These are phyloP conservation scores for Flexamia atlantica DNA, from an alignment of 2,888 invertebrate genomes.

Conservation along the genomic window DNA sequence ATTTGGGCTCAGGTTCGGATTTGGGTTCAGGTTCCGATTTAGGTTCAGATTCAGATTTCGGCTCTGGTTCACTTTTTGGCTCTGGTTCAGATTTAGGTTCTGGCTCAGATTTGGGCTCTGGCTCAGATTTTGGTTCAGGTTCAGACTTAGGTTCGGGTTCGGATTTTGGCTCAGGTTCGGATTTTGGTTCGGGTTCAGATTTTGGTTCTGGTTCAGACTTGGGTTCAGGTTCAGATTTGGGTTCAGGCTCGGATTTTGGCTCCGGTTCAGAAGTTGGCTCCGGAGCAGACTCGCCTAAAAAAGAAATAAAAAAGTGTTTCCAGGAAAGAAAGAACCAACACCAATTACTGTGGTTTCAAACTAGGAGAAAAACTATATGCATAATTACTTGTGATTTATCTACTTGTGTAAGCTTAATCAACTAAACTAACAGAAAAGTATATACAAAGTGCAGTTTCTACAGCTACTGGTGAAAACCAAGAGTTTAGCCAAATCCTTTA, in stretches of 20 bases:
- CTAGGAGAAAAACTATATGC: neutral
- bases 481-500: constrained; percentile 12
- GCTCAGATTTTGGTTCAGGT: constrained; percentile 74
- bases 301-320: constrained; percentile 62
- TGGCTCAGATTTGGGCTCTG: constrained; percentile 74
- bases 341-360: constrained; percentile 55
- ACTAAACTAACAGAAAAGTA: constrained; percentile 19
- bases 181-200: constrained; percentile 72
- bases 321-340: constrained; percentile 62
- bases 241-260: constrained; percentile 74
- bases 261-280: constrained; percentile 75
- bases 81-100: constrained; percentile 73
- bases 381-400: neutral
- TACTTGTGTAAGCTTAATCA: neutral
- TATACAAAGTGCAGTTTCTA: constrained; percentile 26
- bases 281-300: constrained; percentile 71
- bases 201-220: constrained; percentile 72
- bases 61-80: constrained; percentile 73
- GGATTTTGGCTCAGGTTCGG: constrained; percentile 72
- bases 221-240: constrained; percentile 74
- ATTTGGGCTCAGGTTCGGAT: constrained; percentile 73
- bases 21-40: constrained; percentile 75
- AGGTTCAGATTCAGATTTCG: constrained; percentile 74
- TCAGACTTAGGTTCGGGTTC: constrained; percentile 75
- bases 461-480: constrained; percentile 1